A percentile compares a stretch with the other conserved stretches of the same genome.
Conservation (phyloP, 2,113 vertebrate genomes). For the Oncorhynchus gorbuscha region DNA sequence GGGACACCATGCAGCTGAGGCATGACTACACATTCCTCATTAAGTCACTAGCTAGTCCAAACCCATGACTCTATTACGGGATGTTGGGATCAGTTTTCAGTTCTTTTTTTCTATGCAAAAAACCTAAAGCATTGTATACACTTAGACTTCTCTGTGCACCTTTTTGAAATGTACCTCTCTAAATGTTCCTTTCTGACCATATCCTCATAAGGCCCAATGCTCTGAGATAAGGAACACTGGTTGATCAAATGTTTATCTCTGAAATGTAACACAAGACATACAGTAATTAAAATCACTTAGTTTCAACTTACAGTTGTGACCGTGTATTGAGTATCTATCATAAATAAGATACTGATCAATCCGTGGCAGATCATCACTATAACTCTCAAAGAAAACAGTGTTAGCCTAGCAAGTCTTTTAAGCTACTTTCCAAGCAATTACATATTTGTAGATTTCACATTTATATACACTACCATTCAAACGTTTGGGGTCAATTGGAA, state of each 20-base stretch:
- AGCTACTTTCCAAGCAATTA: background rate
- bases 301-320: background rate
- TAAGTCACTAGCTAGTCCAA: background rate
- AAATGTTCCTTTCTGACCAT: background rate
- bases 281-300: background rate
- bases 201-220: background rate
- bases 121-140: background rate
- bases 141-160: background rate
- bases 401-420: no score
- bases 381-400: background rate
- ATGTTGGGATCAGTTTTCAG: background rate
- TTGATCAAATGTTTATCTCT: no score
- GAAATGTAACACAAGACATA: no score
- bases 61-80: background rate
- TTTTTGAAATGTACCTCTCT: background rate
- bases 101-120: background rate
- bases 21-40: background rate
- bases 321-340: constrained; percentile 10
- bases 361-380: constrained; percentile 15
- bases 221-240: no score
- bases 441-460: no score
- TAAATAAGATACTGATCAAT: background rate
- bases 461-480: constrained; percentile 10
- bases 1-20: background rate
- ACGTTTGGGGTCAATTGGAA: no score